phyloP scores from a whole-genome alignment of 2,888 invertebrate genomes.

The Ypsolopha scabrella region DNA sequence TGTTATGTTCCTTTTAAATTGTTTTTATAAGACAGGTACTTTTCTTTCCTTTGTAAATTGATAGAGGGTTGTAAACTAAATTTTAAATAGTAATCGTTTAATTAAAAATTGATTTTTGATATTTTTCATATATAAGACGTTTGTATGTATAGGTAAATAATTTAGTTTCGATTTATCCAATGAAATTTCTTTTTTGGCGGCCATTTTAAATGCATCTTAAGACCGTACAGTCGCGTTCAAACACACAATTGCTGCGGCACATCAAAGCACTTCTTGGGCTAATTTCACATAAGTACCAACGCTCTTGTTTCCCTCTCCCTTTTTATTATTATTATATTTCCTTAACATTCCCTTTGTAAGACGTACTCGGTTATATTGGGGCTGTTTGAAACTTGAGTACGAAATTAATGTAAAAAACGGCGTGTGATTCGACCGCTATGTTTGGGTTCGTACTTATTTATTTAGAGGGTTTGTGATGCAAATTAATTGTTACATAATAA shows the following conservation, averaged over 20 bases:
- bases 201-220: background rate
- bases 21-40: background rate
- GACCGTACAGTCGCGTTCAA: constrained; percentile 42
- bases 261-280: constrained; percentile 60
- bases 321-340: constrained; percentile 54
- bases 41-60: background rate
- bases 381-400: constrained; percentile 55
- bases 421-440: constrained; percentile 45
- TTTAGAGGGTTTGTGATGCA: constrained; percentile 61
- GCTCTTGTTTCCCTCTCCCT: constrained; percentile 34
- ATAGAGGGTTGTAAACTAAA: background rate
- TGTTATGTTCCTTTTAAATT: background rate
- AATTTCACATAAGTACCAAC: constrained; percentile 66
- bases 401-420: constrained; percentile 37
- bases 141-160: background rate
- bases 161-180: background rate
- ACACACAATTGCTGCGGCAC: constrained; percentile 54
- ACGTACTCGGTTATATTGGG: constrained; percentile 31
- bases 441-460: constrained; percentile 53
- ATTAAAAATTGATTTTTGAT: background rate
- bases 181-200: background rate
- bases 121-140: background rate
- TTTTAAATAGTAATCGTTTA: background rate
- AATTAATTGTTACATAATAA: too few species aligned
- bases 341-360: constrained; percentile 51